Percentiles rank a stretch among this genome's conserved stretches.
phyloP scores from a whole-genome alignment of 2,888 invertebrate genomes.

The Drosophila fungiperda region DNA sequence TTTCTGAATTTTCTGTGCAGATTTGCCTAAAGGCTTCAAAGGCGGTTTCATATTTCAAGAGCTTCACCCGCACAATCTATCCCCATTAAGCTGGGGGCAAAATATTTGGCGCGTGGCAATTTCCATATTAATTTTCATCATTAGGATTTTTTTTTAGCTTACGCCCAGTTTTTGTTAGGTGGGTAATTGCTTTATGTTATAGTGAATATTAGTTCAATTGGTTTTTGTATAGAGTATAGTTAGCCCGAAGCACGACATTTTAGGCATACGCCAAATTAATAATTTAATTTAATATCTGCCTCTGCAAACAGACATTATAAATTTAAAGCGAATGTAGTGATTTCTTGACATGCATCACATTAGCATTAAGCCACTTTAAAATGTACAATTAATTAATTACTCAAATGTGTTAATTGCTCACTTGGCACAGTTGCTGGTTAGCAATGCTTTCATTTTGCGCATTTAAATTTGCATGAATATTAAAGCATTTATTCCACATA shows the following conservation, averaged over 20 bases:
- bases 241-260: constrained; percentile 1
- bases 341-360: constrained; percentile 1
- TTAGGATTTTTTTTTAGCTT: constrained; percentile 38
- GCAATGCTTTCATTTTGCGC: constrained; percentile 8
- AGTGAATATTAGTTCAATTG: constrained; percentile 31
- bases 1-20: background rate
- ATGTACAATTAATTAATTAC: background rate
- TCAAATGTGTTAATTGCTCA: constrained; percentile 11
- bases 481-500: constrained; percentile 16
- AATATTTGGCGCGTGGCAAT: constrained; percentile 59
- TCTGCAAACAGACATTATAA: background rate
- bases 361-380: background rate
- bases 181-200: constrained; percentile 49
- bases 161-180: background rate
- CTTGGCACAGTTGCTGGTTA: background rate
- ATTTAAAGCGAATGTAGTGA: background rate
- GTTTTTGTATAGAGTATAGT: constrained; percentile 48
- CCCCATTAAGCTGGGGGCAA: constrained; percentile 24
- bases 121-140: constrained; percentile 63
- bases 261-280: constrained; percentile 16
- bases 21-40: constrained; percentile 45
- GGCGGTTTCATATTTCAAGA: constrained; percentile 36
- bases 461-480: constrained; percentile 24
- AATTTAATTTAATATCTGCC: background rate
- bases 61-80: constrained; percentile 32